Percentiles rank a stretch among this genome's conserved stretches.
Conservation (phyloP, 2,797 vertebrate genomes). For the Sebastes diploproa region DNA sequence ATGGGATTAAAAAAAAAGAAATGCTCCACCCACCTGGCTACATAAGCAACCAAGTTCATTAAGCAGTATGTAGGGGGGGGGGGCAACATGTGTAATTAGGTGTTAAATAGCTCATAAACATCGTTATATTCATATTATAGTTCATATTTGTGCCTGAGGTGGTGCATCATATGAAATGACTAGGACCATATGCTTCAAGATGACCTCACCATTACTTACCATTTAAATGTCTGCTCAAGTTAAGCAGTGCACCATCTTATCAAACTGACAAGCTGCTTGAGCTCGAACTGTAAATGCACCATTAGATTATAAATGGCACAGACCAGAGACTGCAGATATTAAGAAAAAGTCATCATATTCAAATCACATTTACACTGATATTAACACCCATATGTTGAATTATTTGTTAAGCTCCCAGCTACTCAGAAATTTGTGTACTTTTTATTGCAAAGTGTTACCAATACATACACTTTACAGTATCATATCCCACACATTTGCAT, state of each 20-base stretch:
- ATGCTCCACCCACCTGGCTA: not conserved
- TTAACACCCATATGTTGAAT: not conserved
- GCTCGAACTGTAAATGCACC: not conserved
- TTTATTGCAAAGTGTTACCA: conserved; percentile 10
- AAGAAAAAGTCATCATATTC: not conserved
- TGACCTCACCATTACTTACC: not conserved
- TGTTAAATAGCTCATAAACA: not conserved
- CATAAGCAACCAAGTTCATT: not conserved
- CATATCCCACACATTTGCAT: conserved; percentile 30
- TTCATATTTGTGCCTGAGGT: not conserved
- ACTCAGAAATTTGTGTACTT: not conserved
- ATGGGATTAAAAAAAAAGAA: not conserved
- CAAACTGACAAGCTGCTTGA: not conserved
- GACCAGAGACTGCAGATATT: not conserved
- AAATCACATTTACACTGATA: not conserved
- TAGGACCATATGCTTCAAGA: not conserved
- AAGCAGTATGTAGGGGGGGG: not conserved
- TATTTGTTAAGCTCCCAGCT: not conserved
- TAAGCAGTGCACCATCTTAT: not conserved
- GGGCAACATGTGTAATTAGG: not conserved
- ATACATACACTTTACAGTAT: conserved; percentile 3
- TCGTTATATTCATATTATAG: too few species aligned
- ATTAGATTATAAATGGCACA: not conserved
- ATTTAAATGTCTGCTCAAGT: not conserved
- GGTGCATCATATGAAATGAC: not conserved